A percentile compares a stretch with the other conserved stretches of the same genome.
Evolutionary conservation across 2,888 invertebrate genomes (phyloP).

Genomic region (Aquatica leii): DNA sequence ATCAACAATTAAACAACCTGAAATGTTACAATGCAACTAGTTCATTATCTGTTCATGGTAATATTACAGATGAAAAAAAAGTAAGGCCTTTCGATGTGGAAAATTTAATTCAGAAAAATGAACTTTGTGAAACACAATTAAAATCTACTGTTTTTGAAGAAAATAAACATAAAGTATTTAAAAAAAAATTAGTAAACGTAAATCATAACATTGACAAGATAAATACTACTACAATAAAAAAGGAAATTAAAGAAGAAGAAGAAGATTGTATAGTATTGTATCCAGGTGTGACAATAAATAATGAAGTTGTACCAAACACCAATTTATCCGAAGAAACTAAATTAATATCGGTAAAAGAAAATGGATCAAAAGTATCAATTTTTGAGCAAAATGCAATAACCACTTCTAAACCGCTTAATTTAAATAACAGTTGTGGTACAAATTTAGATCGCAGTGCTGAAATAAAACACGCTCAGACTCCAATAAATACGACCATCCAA

Average conservation of each 20-base stretch:
- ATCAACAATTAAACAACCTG: slow-evolving; percentile 27
- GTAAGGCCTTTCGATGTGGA: slow-evolving; percentile 27
- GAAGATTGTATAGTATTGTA: slow-evolving; percentile 21
- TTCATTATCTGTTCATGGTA: slow-evolving; percentile 20
- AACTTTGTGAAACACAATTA: neutral
- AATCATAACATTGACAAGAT: neutral
- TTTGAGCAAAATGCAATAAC: no score
- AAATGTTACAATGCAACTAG: slow-evolving; percentile 29
- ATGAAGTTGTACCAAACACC: neutral
- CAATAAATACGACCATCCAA: slow-evolving; percentile 47
- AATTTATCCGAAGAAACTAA: neutral
- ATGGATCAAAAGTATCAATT: neutral
- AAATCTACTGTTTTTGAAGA: neutral
- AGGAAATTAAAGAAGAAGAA: neutral
- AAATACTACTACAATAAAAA: neutral
- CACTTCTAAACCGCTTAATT: no score
- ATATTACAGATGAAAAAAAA: slow-evolving; percentile 38
- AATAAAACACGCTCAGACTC: slow-evolving; percentile 56
- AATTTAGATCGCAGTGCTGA: slow-evolving; percentile 45
- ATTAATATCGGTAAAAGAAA: neutral
- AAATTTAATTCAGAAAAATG: slow-evolving; percentile 23
- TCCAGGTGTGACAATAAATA: slow-evolving; percentile 25
- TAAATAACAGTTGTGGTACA: slow-evolving; percentile 11
- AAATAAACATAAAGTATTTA: no score
- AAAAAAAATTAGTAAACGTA: no score